phyloP scores from a whole-genome alignment of 2,113 vertebrate genomes.

The Cottus gobio region DNA sequence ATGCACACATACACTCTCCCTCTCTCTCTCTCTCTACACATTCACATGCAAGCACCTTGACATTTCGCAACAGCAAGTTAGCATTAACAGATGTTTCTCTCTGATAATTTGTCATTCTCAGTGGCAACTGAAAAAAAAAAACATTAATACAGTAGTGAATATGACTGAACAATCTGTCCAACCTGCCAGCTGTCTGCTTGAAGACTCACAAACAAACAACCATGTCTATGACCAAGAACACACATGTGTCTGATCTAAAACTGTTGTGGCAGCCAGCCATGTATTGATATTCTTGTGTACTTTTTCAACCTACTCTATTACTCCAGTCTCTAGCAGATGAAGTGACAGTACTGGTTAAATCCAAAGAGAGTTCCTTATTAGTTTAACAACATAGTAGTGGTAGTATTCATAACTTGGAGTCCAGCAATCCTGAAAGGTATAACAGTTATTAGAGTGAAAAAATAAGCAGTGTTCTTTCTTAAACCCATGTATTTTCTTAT shows the following conservation, averaged over 20 bases:
- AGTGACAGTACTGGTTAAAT: background rate
- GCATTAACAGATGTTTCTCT: conserved; percentile 27
- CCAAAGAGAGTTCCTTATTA: background rate
- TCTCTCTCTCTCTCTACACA: background rate
- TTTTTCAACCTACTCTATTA: background rate
- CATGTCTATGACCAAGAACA: background rate
- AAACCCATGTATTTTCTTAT: conserved; percentile 22
- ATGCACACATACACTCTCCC: background rate
- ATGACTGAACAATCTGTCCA: background rate
- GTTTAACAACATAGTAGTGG: background rate
- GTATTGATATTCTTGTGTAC: background rate
- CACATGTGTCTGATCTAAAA: background rate
- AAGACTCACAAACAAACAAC: background rate
- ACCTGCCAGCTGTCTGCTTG: background rate
- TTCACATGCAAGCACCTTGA: background rate
- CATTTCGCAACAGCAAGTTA: conserved; percentile 25
- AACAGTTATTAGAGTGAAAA: background rate
- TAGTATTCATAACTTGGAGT: background rate
- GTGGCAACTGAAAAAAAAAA: background rate
- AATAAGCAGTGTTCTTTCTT: conserved; percentile 1
- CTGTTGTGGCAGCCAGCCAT: background rate
- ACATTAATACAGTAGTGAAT: background rate
- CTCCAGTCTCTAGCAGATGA: background rate
- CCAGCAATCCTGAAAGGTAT: background rate
- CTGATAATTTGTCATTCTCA: conserved; percentile 25